A percentile compares a stretch with the other conserved stretches of the same genome.
These are phyloP conservation scores for Ips typographus DNA, from an alignment of 1,140 invertebrate genomes.

Conservation along the genomic window DNA sequence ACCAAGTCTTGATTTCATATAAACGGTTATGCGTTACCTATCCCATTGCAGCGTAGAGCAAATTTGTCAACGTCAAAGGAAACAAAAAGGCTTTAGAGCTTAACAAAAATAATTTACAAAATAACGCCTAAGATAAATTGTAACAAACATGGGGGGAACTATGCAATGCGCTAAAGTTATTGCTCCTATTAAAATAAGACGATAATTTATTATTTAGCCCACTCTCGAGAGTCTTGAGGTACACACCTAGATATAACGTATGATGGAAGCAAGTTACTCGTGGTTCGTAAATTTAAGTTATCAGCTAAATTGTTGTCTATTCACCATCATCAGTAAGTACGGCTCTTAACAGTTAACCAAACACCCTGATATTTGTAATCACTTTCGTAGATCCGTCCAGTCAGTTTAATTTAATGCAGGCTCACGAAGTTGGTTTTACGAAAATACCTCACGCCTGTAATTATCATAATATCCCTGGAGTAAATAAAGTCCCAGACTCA, in stretches of 20 bases:
- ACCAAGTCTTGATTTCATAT: constrained; percentile 1
- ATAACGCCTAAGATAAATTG: constrained; percentile 19
- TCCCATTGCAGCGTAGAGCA: constrained; percentile 9
- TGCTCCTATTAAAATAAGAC: constrained; percentile 20
- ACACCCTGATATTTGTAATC: not conserved
- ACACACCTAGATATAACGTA: constrained; percentile 4
- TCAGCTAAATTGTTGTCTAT: constrained; percentile 2
- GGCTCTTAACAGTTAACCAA: not conserved
- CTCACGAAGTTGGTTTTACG: not conserved
- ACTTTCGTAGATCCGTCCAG: not conserved
- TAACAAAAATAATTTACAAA: constrained; percentile 22
- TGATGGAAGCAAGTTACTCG: not conserved
- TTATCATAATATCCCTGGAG: not conserved
- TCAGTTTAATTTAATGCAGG: constrained; percentile 1
- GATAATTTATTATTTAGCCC: constrained; percentile 21
- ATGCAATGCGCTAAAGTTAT: constrained; percentile 9
- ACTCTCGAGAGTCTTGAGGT: not conserved
- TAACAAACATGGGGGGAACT: constrained; percentile 18
- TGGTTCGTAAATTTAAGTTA: not conserved
- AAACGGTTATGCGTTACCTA: constrained; percentile 8
- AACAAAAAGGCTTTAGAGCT: constrained; percentile 15
- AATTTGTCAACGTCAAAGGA: constrained; percentile 20
- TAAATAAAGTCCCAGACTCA: not conserved
- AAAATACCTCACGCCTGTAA: not conserved
- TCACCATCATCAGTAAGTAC: not conserved